Evolutionary conservation across 2,888 invertebrate species (phyloP), one percentile per base, ranked within the genome.

Genomic region (Coenonympha glycerion): DNA sequence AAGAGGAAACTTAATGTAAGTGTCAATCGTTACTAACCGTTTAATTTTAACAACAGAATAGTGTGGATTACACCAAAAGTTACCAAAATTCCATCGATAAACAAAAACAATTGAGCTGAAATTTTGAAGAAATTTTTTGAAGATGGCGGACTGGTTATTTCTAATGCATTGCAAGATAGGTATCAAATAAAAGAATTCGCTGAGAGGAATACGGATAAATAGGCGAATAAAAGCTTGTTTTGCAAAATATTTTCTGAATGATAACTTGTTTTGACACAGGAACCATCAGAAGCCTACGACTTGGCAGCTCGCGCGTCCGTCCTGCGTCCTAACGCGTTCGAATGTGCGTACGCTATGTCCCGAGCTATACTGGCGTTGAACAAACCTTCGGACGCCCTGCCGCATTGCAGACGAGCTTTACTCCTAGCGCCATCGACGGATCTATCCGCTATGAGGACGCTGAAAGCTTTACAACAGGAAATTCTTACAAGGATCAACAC

Each of bases 1-100:
- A 96, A 96, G 83, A 90, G 98, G 75, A 97, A 97, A 88, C 89
- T 97, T 76, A 95, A 95, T 76, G 98, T 98, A 83, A 93, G 95
- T 90, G 8, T 6, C 15, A 15, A n/a, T 16, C 2, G 9, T n/a
- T n/a, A n/a, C n/a, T n/a, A n/a, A n/a, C n/a, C n/a, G n/a, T n/a
- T n/a, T n/a, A n/a, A n/a, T n/a, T n/a, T n/a, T n/a, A n/a, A n/a
- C n/a, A n/a, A n/a, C n/a, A n/a, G n/a, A n/a, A n/a, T n/a, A n/a
- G n/a, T n/a, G n/a, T n/a, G n/a, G n/a, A n/a, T n/a, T n/a, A n/a
- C n/a, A n/a, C n/a, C n/a, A n/a, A n/a, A n/a, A n/a, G n/a, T n/a
- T n/a, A n/a, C n/a, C 9, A 4, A 1, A 9, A 4, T 4, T 24
- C 24, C 28, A 33, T 15, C 8, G n/a, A n/a, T n/a, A n/a, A n/a